phyloP scores from a whole-genome alignment of 2,888 invertebrate species.

The Tribolium freemani region DNA sequence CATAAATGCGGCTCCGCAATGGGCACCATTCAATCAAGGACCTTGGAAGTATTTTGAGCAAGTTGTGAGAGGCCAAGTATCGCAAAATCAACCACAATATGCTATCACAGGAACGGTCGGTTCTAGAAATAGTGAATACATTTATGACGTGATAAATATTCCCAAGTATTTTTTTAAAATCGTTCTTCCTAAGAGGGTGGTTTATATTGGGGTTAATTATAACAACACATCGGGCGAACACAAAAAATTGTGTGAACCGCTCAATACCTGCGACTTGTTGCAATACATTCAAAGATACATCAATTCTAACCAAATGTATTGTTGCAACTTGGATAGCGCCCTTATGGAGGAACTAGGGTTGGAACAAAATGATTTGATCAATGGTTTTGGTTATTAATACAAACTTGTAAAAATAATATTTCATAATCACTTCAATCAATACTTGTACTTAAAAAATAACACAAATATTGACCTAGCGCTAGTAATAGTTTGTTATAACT shows the following conservation, averaged over 20 bases:
- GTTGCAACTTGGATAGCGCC: neutral
- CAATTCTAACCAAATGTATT: neutral
- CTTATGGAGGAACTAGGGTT: neutral
- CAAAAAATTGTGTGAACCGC: neutral
- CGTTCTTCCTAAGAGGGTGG: neutral
- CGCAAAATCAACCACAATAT: neutral
- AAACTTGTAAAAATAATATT: too few relatives aligned
- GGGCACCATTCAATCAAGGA: neutral
- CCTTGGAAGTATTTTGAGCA: neutral
- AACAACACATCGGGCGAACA: neutral
- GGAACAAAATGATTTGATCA: neutral
- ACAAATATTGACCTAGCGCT: too few relatives aligned
- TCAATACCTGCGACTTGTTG: neutral
- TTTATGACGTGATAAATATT: neutral
- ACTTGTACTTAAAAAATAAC: too few relatives aligned
- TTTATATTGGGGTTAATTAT: slow-evolving; percentile 3
- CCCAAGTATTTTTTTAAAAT: slow-evolving; percentile 6
- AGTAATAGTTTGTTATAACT: too few relatives aligned
- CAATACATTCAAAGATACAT: neutral
- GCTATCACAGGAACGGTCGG: slow-evolving; percentile 1
- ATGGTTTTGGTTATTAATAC: too few relatives aligned
- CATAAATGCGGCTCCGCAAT: neutral
- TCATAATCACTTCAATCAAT: too few relatives aligned
- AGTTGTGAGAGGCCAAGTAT: neutral
- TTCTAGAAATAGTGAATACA: neutral